Evolutionary conservation across 2,888 invertebrate genomes (phyloP).

Genomic region (Selenia dentaria): DNA sequence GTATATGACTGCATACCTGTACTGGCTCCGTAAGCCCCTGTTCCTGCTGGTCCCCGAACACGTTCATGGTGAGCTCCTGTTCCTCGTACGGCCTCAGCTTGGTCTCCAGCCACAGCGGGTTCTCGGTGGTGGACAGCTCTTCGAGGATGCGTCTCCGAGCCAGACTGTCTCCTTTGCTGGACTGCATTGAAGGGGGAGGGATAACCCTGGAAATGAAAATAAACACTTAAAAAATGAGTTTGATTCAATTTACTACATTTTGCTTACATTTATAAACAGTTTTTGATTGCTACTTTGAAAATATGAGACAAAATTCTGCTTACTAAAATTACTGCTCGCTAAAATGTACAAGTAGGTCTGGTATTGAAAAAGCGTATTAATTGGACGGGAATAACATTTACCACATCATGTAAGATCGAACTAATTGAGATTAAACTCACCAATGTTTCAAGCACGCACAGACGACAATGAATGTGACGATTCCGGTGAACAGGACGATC

Average conservation of each 20-base stretch:
- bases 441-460: conserved; percentile 95
- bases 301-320: too few relatives aligned
- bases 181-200: conserved; percentile 91
- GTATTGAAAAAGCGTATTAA: too few relatives aligned
- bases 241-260: too few relatives aligned
- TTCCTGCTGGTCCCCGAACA: conserved; percentile 86
- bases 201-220: conserved; percentile 85
- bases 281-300: too few relatives aligned
- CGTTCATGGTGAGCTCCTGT: conserved; percentile 97
- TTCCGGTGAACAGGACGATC: conserved; percentile 93
- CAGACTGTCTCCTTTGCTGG: conserved; percentile 92
- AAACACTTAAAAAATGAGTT: too few relatives aligned
- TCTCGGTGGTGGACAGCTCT: conserved; percentile 95
- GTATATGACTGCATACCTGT: conserved; percentile 42
- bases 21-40: conserved; percentile 50
- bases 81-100: conserved; percentile 96
- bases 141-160: conserved; percentile 93
- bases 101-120: conserved; percentile 96
- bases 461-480: conserved; percentile 93
- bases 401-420: too few relatives aligned
- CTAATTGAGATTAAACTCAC: too few relatives aligned
- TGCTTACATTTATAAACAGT: too few relatives aligned
- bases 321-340: too few relatives aligned
- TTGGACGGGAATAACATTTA: too few relatives aligned
- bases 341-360: too few relatives aligned